phyloP scores from a whole-genome alignment of 2,888 invertebrate genomes.

The Odontocolon sp. region DNA sequence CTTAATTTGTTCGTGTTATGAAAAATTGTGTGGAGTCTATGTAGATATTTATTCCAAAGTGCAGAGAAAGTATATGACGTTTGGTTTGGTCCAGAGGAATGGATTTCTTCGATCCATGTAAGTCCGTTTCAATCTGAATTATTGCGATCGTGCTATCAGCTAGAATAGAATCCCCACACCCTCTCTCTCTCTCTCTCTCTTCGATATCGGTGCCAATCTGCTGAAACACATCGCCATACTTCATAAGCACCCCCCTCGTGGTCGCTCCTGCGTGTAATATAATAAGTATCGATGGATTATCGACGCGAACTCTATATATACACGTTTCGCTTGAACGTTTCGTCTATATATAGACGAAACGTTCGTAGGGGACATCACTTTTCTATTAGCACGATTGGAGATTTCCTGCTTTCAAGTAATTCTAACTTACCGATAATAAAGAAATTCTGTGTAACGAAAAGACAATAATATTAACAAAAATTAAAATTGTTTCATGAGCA shows the following conservation, averaged over 20 bases:
- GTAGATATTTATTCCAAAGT: no score
- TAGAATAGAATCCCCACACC: constrained; percentile 9
- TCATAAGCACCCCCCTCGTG: constrained; percentile 74
- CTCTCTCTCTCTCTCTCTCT: constrained; percentile 1
- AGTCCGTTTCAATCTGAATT: constrained; percentile 62
- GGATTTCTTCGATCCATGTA: constrained; percentile 25
- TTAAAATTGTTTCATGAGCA: not conserved
- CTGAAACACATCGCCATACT: constrained; percentile 78
- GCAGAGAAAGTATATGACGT: not conserved
- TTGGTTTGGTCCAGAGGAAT: constrained; percentile 26
- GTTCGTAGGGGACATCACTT: constrained; percentile 72
- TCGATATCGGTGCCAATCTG: constrained; percentile 75
- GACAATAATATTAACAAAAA: not conserved
- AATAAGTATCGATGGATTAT: constrained; percentile 56
- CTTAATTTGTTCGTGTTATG: no score
- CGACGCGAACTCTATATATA: constrained; percentile 57
- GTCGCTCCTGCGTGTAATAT: constrained; percentile 61
- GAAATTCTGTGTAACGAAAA: no score
- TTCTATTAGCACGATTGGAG: constrained; percentile 77
- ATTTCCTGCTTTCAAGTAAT: constrained; percentile 49
- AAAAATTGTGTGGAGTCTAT: no score
- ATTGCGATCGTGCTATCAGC: constrained; percentile 63
- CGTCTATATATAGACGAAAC: constrained; percentile 1
- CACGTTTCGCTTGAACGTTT: constrained; percentile 43
- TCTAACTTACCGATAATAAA: not conserved